Evolutionary conservation across 1,140 invertebrate genomes (phyloP).

Genomic region (Psilanteris sp.): DNA sequence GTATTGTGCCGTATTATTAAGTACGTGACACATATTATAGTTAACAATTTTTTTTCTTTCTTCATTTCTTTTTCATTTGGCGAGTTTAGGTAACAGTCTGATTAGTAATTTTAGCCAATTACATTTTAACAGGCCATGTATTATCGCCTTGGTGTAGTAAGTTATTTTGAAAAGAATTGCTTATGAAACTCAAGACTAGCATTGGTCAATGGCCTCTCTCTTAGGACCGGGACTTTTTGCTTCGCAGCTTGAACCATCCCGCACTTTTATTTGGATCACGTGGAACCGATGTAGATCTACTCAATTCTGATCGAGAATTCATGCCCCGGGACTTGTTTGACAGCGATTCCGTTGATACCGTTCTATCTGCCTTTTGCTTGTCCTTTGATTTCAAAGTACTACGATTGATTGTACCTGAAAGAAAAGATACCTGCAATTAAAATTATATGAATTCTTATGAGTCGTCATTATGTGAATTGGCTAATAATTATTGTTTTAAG

Average conservation of each 20-base stretch:
- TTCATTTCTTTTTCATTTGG: conserved; percentile 17
- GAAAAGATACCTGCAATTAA: conserved; percentile 56
- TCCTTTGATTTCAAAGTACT: conserved; percentile 79
- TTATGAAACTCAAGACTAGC: conserved; percentile 79
- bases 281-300: conserved; percentile 85
- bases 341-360: conserved; percentile 83
- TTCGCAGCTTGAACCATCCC: conserved; percentile 86
- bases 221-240: conserved; percentile 81
- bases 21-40: conserved; percentile 53
- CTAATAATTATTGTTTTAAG: no score
- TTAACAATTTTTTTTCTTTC: conserved; percentile 36
- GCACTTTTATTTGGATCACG: conserved; percentile 85
- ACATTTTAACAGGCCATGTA: conserved; percentile 37
- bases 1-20: conserved; percentile 53
- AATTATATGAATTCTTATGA: conserved; percentile 22
- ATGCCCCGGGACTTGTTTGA: conserved; percentile 76
- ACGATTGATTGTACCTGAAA: conserved; percentile 77
- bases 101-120: conserved; percentile 65
- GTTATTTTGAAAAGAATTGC: conserved; percentile 66
- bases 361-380: conserved; percentile 79
- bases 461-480: no score
- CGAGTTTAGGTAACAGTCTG: conserved; percentile 24
- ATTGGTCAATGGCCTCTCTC: conserved; percentile 78
- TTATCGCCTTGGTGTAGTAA: conserved; percentile 35
- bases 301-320: conserved; percentile 75